Base-by-base conservation (phyloP, 2,113 vertebrate genomes). In the Capreolus pygargus region DNA sequence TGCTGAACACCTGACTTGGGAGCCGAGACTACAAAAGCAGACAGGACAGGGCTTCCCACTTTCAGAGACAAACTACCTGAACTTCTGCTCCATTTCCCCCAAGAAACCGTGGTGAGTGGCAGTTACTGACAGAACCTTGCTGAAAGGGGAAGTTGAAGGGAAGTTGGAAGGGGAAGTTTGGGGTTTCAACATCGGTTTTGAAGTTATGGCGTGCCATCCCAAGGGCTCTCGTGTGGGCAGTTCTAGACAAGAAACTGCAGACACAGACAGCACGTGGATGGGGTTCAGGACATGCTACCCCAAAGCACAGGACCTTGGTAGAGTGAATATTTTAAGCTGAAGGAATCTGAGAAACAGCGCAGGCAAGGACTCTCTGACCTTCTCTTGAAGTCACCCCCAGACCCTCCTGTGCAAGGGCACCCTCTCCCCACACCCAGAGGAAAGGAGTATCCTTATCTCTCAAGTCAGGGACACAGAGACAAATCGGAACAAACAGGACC, bases 101-200 rank as follows among this genome's bases (percentile, higher is more conserved):
- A 93, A 86, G 82, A 64, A 76, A 60, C 55, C 45, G 43, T 76
- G 16, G 55, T 47, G 19, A 90, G 79, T 28, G 82, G 82, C 2
- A 39, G 28, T 82, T 82, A 50, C 21, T 17, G 30, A 64, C 83
- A 86, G 82, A 58, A 83, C 36, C 43, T 1, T 67, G 74, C 36
- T 28, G 19, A 90, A 96, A 78, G 54, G 23, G 58, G 90, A 97
- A 97, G 84, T 39, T 67, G 67, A 50, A 85, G 85, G 84, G 64
- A 96, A 61, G 64, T 57, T 17, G 12, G 94, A 89, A 67, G 52
- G 21, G 70, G 90, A 97, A 97, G 74, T 82, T 21, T 57, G n/a
- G 36, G 58, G 89, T 97, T 94, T 76, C 97, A 58, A 74, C 57
- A 47, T 16, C n/a, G 87, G 79, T 57, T 93, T 6, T 86, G 78